phyloP scores from a whole-genome alignment of 2,113 vertebrate genomes.

The Cettia cetti region DNA sequence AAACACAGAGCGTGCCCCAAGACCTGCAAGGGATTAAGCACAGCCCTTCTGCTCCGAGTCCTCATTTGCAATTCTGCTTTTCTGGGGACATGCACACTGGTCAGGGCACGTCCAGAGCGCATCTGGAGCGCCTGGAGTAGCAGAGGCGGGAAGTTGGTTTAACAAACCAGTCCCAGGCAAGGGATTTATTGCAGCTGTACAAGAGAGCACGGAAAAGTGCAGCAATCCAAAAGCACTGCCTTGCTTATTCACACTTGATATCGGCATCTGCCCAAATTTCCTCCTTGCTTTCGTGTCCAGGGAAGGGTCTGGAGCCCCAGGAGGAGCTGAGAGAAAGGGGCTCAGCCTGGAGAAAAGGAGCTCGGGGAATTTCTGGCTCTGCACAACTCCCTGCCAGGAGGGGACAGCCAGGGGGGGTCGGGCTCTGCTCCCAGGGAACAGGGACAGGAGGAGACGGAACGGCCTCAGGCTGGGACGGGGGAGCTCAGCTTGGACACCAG shows the following conservation, averaged over 20 bases:
- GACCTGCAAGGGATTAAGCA: not conserved
- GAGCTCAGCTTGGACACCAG: fast-evolving
- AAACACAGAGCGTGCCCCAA: fast-evolving
- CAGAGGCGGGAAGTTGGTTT: not conserved
- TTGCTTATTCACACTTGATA: not conserved
- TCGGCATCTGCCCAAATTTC: not conserved
- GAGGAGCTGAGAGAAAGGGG: not conserved
- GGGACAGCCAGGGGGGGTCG: not conserved
- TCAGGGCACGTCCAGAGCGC: not conserved
- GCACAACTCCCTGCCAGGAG: not conserved
- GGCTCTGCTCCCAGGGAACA: not conserved
- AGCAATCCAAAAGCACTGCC: not conserved
- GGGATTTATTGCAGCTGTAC: not conserved
- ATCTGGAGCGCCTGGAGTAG: fast-evolving
- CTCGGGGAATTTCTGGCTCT: not conserved
- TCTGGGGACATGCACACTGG: fast-evolving
- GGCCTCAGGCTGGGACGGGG: not conserved
- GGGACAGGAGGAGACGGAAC: not conserved
- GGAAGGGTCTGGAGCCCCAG: not conserved
- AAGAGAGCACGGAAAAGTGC: not conserved
- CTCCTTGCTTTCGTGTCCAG: not conserved
- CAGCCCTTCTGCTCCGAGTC: fast-evolving
- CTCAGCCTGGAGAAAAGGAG: not conserved
- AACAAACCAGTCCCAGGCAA: not conserved
- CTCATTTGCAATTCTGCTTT: fast-evolving